Conservation (phyloP, 2,113 vertebrate genomes). For the Butorides virescens region DNA sequence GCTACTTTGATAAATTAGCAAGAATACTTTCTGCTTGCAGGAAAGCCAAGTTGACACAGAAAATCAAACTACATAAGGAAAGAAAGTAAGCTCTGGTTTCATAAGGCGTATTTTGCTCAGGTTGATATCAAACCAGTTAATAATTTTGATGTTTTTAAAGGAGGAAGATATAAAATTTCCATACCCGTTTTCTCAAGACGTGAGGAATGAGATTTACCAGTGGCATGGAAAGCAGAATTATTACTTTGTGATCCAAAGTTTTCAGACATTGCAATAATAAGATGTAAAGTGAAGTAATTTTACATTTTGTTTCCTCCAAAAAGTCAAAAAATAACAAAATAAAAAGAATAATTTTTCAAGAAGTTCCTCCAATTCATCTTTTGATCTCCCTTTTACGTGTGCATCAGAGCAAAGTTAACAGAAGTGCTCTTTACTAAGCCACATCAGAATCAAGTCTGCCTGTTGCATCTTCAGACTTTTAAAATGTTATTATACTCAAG, state of each 20-base stretch:
- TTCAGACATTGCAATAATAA: background rate
- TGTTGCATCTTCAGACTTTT: background rate
- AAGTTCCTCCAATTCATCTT: background rate
- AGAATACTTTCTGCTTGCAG: slow-evolving; percentile 19
- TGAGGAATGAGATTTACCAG: background rate
- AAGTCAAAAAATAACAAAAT: background rate
- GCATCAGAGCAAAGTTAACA: background rate
- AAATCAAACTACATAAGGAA: background rate
- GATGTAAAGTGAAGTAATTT: background rate
- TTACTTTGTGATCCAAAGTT: background rate
- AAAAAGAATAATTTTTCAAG: background rate
- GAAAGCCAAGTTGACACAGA: background rate
- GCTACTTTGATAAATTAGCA: slow-evolving; percentile 12
- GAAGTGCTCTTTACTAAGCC: background rate
- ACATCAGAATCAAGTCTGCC: background rate
- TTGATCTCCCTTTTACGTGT: background rate
- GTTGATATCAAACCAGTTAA: background rate
- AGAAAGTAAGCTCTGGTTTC: background rate
- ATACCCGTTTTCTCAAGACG: background rate
- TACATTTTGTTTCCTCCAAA: background rate
- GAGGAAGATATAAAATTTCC: background rate
- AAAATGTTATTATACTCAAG: background rate
- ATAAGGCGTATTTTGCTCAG: background rate
- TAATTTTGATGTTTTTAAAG: background rate
- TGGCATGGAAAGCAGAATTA: background rate